These are phyloP conservation scores for Standfussiana lucernea DNA, from an alignment of 2,888 invertebrate genomes.

Conservation along the genomic window DNA sequence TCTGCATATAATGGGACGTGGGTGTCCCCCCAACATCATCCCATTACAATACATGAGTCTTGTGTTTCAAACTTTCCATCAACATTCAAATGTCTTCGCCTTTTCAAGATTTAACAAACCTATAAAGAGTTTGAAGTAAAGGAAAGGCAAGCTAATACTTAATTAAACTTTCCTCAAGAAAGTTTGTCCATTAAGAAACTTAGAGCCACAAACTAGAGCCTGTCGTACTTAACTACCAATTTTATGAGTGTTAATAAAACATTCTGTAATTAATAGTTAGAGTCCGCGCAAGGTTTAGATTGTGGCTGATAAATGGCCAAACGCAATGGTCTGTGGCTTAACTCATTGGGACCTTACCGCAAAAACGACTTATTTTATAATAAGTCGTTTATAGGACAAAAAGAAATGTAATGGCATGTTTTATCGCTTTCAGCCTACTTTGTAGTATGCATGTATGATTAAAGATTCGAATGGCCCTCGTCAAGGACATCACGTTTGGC, in stretches of 20 bases:
- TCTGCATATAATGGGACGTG: constrained; percentile 88
- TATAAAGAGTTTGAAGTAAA: not conserved
- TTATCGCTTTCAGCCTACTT: constrained; percentile 57
- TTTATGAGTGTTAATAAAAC: constrained; percentile 28
- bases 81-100: constrained; percentile 28
- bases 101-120: constrained; percentile 19
- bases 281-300: not conserved
- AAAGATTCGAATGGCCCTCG: constrained; percentile 71
- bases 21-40: constrained; percentile 82
- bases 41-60: constrained; percentile 79
- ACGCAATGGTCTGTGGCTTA: not conserved
- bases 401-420: constrained; percentile 54
- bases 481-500: constrained; percentile 77
- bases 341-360: not conserved
- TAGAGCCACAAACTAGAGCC: not conserved
- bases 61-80: constrained; percentile 54
- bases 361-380: constrained; percentile 17
- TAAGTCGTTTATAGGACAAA: constrained; percentile 34
- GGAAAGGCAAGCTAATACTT: not conserved
- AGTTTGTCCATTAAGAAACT: constrained; percentile 12
- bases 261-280: constrained; percentile 1
- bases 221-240: not conserved
- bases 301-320: not conserved
- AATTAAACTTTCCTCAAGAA: constrained; percentile 32
- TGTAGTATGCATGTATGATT: constrained; percentile 61